Evolutionary conservation across 2,888 invertebrate species (phyloP).

Genomic region (Pristionchus mayeri): DNA sequence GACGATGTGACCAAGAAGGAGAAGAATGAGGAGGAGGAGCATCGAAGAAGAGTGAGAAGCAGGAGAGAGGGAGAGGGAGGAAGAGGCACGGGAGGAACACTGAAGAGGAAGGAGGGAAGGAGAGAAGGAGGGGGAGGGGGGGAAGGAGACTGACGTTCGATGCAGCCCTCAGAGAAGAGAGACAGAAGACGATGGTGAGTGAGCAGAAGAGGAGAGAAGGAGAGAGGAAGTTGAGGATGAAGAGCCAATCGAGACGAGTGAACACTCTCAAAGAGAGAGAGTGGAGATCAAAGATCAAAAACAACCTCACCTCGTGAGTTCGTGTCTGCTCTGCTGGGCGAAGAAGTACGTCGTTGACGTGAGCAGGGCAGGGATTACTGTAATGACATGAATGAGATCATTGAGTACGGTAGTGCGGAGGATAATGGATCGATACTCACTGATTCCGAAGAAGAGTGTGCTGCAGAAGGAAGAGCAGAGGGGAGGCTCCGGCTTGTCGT

Average conservation of each 20-base stretch:
- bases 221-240: constrained; percentile 41
- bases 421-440: constrained; percentile 36
- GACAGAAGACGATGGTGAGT: constrained; percentile 16
- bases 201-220: constrained; percentile 40
- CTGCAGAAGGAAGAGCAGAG: constrained; percentile 41
- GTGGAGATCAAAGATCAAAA: neutral
- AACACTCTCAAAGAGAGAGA: neutral
- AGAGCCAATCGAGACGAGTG: constrained; percentile 46
- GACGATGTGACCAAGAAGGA: constrained; percentile 36
- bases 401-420: too few species aligned
- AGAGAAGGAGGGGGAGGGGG: neutral
- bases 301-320: constrained; percentile 6
- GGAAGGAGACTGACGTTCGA: neutral
- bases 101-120: neutral
- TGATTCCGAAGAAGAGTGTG: constrained; percentile 40
- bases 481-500: constrained; percentile 40
- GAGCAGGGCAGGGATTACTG: constrained; percentile 43
- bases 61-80: constrained; percentile 36
- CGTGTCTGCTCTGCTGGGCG: constrained; percentile 42
- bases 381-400: too few species aligned
- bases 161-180: constrained; percentile 21
- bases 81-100: neutral
- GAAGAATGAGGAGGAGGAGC: constrained; percentile 5
- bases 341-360: constrained; percentile 44
- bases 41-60: neutral